Conservation (phyloP, 2,797 vertebrate genomes). For the Pipistrellus pipistrellus region DNA sequence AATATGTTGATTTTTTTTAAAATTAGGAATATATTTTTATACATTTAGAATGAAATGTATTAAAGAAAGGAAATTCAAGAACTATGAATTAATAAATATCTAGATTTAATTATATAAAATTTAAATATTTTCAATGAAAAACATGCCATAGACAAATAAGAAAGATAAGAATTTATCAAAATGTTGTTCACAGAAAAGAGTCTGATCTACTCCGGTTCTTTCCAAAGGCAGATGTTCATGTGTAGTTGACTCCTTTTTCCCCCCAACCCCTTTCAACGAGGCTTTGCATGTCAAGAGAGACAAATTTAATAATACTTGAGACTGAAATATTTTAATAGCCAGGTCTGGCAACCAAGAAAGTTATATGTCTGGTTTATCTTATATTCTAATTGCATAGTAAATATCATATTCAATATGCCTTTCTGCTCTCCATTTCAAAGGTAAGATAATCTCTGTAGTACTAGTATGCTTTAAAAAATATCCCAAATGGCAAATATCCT, state of each 20-base stretch:
- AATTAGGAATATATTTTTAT: neutral
- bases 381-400: neutral
- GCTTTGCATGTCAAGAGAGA: neutral
- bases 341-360: neutral
- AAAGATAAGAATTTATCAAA: neutral
- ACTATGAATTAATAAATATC: neutral
- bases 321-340: neutral
- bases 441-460: neutral
- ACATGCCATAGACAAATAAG: neutral
- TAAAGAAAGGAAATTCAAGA: neutral
- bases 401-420: neutral
- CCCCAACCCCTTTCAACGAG: neutral
- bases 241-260: neutral
- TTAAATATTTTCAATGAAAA: neutral
- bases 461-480: neutral
- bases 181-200: neutral
- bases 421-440: conserved; percentile 3
- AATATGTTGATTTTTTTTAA: neutral
- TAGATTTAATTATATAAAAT: neutral
- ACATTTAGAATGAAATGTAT: neutral
- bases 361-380: neutral
- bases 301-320: conserved; percentile 14
- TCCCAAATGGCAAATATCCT: neutral
- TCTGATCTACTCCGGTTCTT: neutral
- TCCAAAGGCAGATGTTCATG: neutral